phyloP scores from a whole-genome alignment of 2,113 vertebrate species.

The Aptenodytes forsteri region DNA sequence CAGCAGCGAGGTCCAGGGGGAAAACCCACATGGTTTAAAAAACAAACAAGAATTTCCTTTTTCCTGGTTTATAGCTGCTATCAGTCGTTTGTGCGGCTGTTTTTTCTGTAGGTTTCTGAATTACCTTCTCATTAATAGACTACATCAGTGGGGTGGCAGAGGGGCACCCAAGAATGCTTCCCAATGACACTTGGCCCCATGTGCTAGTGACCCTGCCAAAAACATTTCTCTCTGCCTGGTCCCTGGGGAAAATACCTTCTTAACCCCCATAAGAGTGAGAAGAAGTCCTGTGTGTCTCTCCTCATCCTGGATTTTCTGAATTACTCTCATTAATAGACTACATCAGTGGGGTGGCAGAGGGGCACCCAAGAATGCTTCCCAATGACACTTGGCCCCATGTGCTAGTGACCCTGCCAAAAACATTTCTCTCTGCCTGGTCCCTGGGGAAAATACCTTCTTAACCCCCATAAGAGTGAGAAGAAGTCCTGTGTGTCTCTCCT shows the following conservation, averaged over 20 bases:
- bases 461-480: background rate
- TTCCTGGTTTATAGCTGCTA: background rate
- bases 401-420: background rate
- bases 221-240: background rate
- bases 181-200: rapidly evolving
- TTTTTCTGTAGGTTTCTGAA: background rate
- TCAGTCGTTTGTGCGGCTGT: background rate
- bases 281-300: background rate
- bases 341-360: background rate
- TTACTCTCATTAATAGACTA: background rate
- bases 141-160: background rate
- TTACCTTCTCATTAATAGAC: background rate
- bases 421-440: background rate
- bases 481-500: background rate
- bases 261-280: background rate
- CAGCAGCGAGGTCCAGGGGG: background rate
- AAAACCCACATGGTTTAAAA: background rate
- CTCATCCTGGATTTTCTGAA: background rate
- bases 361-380: background rate
- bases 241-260: background rate
- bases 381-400: rapidly evolving
- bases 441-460: background rate
- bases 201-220: background rate
- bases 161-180: background rate
- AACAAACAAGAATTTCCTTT: constrained; percentile 7